Percentiles rank a stretch among this genome's conserved stretches.
Evolutionary conservation across 2,888 invertebrate genomes (phyloP).

Genomic region (Epistrophe grossulariae): DNA sequence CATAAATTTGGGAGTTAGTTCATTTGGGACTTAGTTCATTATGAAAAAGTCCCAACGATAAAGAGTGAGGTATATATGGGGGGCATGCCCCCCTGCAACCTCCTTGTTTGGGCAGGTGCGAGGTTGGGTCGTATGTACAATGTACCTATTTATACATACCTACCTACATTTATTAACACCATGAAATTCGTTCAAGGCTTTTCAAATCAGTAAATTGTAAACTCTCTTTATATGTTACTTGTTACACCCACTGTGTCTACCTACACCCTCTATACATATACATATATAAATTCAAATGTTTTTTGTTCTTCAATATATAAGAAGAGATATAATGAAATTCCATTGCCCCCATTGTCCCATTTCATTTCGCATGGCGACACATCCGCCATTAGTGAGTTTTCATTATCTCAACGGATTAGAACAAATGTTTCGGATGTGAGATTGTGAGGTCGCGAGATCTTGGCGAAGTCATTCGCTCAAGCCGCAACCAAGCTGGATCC

Average conservation of each 20-base stretch:
- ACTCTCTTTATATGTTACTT: not conserved
- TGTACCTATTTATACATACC: too few species aligned
- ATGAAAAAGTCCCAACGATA: too few species aligned
- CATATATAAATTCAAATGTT: constrained; percentile 42
- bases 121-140: too few species aligned
- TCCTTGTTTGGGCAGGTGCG: too few species aligned
- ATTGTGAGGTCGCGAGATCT: constrained; percentile 58
- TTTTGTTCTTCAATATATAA: constrained; percentile 35
- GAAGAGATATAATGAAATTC: constrained; percentile 41
- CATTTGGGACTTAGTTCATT: too few species aligned
- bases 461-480: constrained; percentile 38
- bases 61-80: too few species aligned
- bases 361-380: constrained; percentile 59
- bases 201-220: not conserved
- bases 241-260: constrained; percentile 16
- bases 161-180: too few species aligned
- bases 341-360: constrained; percentile 65
- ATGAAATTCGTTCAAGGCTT: too few species aligned
- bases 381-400: constrained; percentile 71
- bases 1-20: too few species aligned
- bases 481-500: not conserved
- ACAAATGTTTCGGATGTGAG: constrained; percentile 67
- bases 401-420: constrained; percentile 70
- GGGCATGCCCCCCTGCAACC: too few species aligned
- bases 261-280: too few species aligned